A percentile compares a stretch with the other conserved stretches of the same genome.
phyloP scores from a whole-genome alignment of 2,888 invertebrate species.

The Ophion slaviceki region DNA sequence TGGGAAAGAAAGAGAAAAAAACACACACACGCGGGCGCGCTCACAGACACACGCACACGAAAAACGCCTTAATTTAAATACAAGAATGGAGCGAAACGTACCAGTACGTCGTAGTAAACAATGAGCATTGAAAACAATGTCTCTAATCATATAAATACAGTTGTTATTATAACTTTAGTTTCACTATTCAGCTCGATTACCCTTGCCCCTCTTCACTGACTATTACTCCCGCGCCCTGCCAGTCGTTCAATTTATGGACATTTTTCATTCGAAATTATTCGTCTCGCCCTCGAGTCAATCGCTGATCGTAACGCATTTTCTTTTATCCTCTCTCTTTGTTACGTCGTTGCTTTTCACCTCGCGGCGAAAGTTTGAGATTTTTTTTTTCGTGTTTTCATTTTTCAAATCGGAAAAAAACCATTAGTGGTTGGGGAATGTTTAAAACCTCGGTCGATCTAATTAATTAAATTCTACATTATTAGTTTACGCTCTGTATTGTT shows the following conservation, averaged over 20 bases:
- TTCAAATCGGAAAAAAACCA: neutral
- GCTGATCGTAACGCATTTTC: too few relatives aligned
- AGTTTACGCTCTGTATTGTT: slow-evolving; percentile 52
- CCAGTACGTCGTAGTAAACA: slow-evolving; percentile 79
- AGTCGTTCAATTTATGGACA: slow-evolving; percentile 7
- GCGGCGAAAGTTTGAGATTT: neutral
- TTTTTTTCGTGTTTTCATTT: neutral
- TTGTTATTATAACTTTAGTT: slow-evolving; percentile 27
- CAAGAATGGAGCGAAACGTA: slow-evolving; percentile 75
- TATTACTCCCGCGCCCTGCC: slow-evolving; percentile 36
- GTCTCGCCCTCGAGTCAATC: neutral
- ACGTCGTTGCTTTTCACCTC: neutral
- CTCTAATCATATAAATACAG: slow-evolving; percentile 66
- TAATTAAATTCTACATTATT: slow-evolving; percentile 54
- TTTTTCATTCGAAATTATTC: slow-evolving; percentile 13
- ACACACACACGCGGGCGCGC: neutral
- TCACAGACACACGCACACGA: slow-evolving; percentile 7
- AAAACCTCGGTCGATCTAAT: slow-evolving; percentile 43
- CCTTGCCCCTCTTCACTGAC: slow-evolving; percentile 37
- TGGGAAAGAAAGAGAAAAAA: neutral
- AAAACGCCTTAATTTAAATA: slow-evolving; percentile 59
- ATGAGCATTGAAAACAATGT: slow-evolving; percentile 76
- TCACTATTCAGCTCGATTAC: slow-evolving; percentile 50
- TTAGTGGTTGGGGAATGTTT: slow-evolving; percentile 55
- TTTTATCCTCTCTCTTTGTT: neutral